phyloP scores from a whole-genome alignment of 2,888 invertebrate genomes.

The Amaurobius ferox region DNA sequence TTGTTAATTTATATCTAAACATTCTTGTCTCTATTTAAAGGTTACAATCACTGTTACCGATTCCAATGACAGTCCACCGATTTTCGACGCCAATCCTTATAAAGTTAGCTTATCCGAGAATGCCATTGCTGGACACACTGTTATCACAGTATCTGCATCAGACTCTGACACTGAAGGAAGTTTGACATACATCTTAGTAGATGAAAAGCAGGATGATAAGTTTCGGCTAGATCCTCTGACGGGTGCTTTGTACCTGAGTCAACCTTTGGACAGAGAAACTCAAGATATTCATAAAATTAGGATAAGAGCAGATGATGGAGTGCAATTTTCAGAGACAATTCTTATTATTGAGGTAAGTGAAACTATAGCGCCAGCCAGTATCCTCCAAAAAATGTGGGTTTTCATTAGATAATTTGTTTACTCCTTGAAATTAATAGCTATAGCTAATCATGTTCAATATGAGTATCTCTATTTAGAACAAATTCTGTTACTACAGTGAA shows the following conservation, averaged over 20 bases:
- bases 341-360: slow-evolving; percentile 82
- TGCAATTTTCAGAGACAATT: slow-evolving; percentile 88
- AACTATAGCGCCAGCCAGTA: too few species aligned
- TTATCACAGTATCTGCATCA: slow-evolving; percentile 86
- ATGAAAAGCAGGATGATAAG: slow-evolving; percentile 75
- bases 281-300: slow-evolving; percentile 86
- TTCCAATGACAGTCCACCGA: slow-evolving; percentile 92
- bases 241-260: slow-evolving; percentile 82
- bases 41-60: slow-evolving; percentile 87
- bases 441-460: too few species aligned
- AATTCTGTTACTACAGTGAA: too few species aligned
- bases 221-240: slow-evolving; percentile 85
- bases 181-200: slow-evolving; percentile 84
- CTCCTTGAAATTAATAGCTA: too few species aligned
- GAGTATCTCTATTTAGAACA: too few species aligned
- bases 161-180: slow-evolving; percentile 89
- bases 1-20: too few species aligned
- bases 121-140: slow-evolving; percentile 86
- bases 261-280: slow-evolving; percentile 87
- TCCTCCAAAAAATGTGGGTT: too few species aligned
- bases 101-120: slow-evolving; percentile 90
- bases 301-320: slow-evolving; percentile 84
- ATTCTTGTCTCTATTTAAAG: slow-evolving; percentile 80
- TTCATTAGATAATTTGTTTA: too few species aligned
- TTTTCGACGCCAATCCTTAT: slow-evolving; percentile 87